These are phyloP conservation scores for Climacteris rufus DNA, from an alignment of 2,113 vertebrate genomes.

Conservation along the genomic window DNA sequence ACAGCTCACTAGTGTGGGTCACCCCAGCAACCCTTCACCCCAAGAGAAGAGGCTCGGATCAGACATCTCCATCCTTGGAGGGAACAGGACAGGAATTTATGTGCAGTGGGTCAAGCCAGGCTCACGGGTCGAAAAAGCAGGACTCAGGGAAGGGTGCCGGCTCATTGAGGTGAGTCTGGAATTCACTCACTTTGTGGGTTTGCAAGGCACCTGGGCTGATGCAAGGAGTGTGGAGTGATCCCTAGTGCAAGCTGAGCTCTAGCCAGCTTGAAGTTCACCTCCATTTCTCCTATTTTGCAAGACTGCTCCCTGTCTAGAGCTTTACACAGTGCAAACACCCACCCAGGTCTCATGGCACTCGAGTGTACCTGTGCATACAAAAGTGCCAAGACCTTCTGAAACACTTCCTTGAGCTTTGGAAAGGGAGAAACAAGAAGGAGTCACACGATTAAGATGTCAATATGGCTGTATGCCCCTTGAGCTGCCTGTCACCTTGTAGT, in stretches of 20 bases:
- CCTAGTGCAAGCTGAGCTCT: not conserved
- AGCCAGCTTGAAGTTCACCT: not conserved
- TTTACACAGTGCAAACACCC: not conserved
- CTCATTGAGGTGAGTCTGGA: constrained; percentile 78
- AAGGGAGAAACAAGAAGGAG: not conserved
- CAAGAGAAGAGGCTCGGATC: constrained; percentile 70
- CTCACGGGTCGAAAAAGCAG: constrained; percentile 76
- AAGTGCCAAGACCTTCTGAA: not conserved
- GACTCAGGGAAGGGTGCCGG: constrained; percentile 79
- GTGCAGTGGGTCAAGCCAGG: constrained; percentile 81
- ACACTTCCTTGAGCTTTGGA: not conserved
- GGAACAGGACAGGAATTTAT: constrained; percentile 82
- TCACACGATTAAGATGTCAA: not conserved
- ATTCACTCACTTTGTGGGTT: not conserved
- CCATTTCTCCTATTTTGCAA: not conserved
- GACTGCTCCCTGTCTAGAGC: not conserved
- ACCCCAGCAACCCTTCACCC: constrained; percentile 21
- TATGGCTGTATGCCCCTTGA: not conserved
- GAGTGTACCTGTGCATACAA: not conserved
- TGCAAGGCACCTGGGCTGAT: not conserved
- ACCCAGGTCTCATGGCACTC: not conserved
- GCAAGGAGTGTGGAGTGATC: not conserved
- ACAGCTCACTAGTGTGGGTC: constrained; percentile 49
- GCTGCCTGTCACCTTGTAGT: not conserved
- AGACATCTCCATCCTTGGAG: constrained; percentile 78